phyloP scores from a whole-genome alignment of 2,113 vertebrate species.

The Centropus unirufus region DNA sequence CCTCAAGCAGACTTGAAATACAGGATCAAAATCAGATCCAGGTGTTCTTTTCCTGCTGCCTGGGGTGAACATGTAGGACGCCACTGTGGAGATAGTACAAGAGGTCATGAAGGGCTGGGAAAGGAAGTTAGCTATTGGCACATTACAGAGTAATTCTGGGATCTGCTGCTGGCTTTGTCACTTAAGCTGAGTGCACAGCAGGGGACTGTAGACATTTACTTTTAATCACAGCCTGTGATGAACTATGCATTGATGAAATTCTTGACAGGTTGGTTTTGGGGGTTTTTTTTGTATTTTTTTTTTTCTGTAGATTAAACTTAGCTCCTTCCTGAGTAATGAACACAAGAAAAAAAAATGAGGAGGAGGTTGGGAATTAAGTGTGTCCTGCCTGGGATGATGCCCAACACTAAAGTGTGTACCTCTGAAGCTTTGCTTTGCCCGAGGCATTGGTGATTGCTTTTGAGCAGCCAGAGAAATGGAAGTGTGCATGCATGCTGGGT shows the following conservation, averaged over 20 bases:
- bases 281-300: not conserved
- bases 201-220: not conserved
- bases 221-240: not conserved
- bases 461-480: not conserved
- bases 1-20: not conserved
- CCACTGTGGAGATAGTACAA: not conserved
- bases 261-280: not conserved
- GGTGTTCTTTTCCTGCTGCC: not conserved
- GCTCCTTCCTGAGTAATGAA: not conserved
- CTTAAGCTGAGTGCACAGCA: not conserved
- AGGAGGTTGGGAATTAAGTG: not conserved
- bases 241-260: not conserved
- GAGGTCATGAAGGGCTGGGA: not conserved
- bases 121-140: not conserved
- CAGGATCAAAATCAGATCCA: not conserved
- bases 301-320: not conserved
- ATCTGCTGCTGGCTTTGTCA: not conserved
- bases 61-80: not conserved
- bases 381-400: not conserved
- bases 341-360: not conserved
- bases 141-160: not conserved
- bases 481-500: not conserved
- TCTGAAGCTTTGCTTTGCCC: conserved; percentile 7
- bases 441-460: not conserved
- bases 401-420: conserved; percentile 33